Evolutionary conservation across 2,888 invertebrate species (phyloP).

Genomic region (Lochmaea crataegi): DNA sequence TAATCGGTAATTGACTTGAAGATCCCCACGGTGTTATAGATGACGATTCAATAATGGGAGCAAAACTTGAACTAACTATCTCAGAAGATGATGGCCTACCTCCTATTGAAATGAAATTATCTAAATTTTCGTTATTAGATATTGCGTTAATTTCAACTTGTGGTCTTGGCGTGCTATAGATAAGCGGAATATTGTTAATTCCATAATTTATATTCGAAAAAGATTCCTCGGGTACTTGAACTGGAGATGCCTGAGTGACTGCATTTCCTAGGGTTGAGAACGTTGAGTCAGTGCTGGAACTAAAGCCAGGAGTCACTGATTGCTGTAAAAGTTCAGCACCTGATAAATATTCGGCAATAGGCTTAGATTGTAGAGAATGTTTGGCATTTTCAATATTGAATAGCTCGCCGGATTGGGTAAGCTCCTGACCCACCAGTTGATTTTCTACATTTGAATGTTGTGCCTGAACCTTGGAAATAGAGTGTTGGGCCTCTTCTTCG

Average conservation of each 20-base stretch:
- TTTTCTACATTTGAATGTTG: not conserved
- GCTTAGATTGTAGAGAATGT: not conserved
- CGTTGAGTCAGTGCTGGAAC: not conserved
- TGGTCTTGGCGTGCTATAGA: constrained; percentile 1
- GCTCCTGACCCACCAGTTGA: not conserved
- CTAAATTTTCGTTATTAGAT: not conserved
- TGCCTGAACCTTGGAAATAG: not conserved
- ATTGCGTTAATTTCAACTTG: constrained; percentile 10
- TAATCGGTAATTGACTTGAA: not conserved
- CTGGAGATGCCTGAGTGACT: not conserved
- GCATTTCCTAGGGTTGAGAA: not conserved
- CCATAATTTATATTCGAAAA: not conserved
- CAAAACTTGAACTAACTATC: not conserved
- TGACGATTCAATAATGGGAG: not conserved
- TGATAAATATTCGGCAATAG: not conserved
- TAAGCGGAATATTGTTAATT: not conserved
- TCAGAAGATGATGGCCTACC: not conserved
- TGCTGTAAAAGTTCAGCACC: not conserved
- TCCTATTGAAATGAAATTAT: not conserved
- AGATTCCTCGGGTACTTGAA: not conserved
- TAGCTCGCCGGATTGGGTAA: not conserved
- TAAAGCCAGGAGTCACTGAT: not conserved
- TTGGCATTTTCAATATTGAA: not conserved
- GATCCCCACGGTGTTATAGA: not conserved
- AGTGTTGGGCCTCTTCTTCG: constrained; percentile 67